Evolutionary conservation across 2,797 vertebrate species (phyloP).

Genomic region (Sebastes taczanowskii): DNA sequence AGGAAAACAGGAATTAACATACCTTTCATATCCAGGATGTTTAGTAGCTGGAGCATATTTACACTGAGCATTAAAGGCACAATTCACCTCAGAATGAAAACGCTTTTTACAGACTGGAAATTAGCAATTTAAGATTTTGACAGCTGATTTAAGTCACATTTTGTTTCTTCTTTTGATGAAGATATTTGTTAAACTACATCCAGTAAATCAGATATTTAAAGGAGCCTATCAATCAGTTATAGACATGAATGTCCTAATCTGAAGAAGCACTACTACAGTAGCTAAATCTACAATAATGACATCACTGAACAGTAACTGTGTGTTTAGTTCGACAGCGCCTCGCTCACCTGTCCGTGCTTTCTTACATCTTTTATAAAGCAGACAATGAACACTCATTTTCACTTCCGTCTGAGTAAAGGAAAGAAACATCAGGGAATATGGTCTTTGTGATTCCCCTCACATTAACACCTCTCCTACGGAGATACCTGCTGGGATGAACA

Average conservation of each 20-base stretch:
- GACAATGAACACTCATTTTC: slow-evolving; percentile 54
- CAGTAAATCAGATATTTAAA: not conserved
- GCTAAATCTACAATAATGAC: not conserved
- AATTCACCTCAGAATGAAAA: not conserved
- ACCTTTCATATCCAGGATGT: not conserved
- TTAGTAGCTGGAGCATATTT: not conserved
- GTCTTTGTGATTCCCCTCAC: slow-evolving; percentile 30
- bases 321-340: not conserved
- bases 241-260: not conserved
- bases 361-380: slow-evolving; percentile 21
- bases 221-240: not conserved
- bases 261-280: not conserved
- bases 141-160: no score
- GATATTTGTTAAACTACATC: not conserved
- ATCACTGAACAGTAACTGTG: not conserved
- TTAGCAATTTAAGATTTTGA: no score
- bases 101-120: not conserved
- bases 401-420: slow-evolving; percentile 17
- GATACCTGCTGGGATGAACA: slow-evolving; percentile 47
- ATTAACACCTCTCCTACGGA: slow-evolving; percentile 45
- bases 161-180: no score
- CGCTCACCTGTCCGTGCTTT: slow-evolving; percentile 8
- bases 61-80: not conserved
- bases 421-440: slow-evolving; percentile 2
- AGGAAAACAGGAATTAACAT: not conserved